Evolutionary conservation across 2,888 invertebrate species (phyloP), one percentile per base, ranked within the genome.

Genomic region (Cryptophagus acutangulus): DNA sequence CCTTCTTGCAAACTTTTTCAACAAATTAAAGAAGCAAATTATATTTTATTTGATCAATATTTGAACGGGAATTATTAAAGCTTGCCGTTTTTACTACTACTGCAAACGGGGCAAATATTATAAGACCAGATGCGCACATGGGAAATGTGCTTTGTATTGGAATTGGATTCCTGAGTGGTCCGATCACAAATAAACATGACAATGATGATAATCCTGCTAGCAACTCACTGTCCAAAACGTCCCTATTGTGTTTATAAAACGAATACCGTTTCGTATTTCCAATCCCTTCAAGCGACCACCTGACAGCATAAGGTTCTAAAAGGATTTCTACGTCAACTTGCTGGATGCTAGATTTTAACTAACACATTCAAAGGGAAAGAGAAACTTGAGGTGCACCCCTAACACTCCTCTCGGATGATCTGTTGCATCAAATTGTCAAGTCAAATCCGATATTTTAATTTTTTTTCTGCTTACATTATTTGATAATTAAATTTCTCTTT

Each of bases 181-280:
- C 12, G 9, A 26, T 26, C 26, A 13, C 26, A 26, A 40, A 40
- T 40, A 40, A 34, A 40, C 39, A 40, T 40, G 39, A 30, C 37
- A 34, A 12, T 34, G 39, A 40, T 40, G 34, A 40, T 40, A n/a
- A n/a, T n/a, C n/a, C n/a, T n/a, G n/a, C 39, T 34, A 25, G 34
- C 18, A 33, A 40, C 28, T 34, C 34, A 34, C 33, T 40, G 39
- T 40, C 39, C 39, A 30, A 40, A 33, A 33, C 34, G 39, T 40
- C 39, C 34, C 26, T 26, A 26, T 26, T 26, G 26, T 26, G 9
- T 20, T 26, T 26, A 12, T 12, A 12, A 26, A 4, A 26, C 26
- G 25, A 31, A 34, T 33, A 15, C 25, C 34, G 18, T 40, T 28
- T 18, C 25, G 31, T 29, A 34, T 28, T 34, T 29, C 17, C 34